A percentile compares a stretch with the other conserved stretches of the same genome.
Conservation (phyloP, 2,888 invertebrate genomes). For the Campoletis raptor region DNA sequence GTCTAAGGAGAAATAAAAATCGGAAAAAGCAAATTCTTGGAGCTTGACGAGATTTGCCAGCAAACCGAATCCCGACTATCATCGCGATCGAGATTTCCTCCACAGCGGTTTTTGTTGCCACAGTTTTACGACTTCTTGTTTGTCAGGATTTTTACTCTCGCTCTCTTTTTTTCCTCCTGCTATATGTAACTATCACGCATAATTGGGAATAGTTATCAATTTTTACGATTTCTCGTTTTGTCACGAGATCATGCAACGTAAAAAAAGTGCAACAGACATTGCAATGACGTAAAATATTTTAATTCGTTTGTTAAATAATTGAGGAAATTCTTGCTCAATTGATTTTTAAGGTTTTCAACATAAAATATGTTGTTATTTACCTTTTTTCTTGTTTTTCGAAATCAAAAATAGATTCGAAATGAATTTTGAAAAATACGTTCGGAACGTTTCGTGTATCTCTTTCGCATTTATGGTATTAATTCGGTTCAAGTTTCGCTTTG, state of each 20-base stretch:
- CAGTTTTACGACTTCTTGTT: background rate
- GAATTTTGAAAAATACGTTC: background rate
- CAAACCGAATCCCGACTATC: background rate
- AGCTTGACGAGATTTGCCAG: conserved; percentile 6
- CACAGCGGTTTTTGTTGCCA: background rate
- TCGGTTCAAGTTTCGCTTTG: conserved; percentile 1
- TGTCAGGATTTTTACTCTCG: background rate
- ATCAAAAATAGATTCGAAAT: too few relatives aligned
- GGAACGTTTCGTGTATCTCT: background rate
- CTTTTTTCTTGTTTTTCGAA: too few relatives aligned
- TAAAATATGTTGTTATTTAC: background rate
- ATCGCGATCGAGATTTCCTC: background rate
- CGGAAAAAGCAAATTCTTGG: background rate
- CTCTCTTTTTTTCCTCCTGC: background rate
- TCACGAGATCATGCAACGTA: background rate
- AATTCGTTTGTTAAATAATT: background rate
- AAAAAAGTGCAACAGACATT: background rate
- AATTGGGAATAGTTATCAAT: background rate
- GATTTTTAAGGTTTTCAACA: background rate
- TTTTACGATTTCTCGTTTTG: background rate
- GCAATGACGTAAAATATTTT: background rate
- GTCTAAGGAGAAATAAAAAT: conserved; percentile 9
- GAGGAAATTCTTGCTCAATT: too few relatives aligned
- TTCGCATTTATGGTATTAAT: background rate
- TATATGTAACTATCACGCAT: background rate